phyloP scores from a whole-genome alignment of 1,140 invertebrate genomes.

The Zaprionus gabonicus region DNA sequence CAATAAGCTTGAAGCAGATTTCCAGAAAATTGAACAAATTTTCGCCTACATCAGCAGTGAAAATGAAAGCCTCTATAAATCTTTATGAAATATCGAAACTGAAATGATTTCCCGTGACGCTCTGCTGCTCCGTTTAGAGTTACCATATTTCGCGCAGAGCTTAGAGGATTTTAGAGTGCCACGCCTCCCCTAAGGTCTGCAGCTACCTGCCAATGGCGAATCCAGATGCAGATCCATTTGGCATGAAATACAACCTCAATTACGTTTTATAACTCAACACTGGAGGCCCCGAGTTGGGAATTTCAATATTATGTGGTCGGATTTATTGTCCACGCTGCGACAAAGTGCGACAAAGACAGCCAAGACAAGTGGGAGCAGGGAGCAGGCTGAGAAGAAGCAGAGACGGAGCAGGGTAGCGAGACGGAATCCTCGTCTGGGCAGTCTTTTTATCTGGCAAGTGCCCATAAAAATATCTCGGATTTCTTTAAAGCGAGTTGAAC shows the following conservation, averaged over 20 bases:
- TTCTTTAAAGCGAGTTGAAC: constrained; percentile 47
- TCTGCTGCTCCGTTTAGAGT: neutral
- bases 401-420: neutral
- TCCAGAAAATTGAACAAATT: neutral
- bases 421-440: constrained; percentile 28
- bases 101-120: constrained; percentile 3
- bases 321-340: constrained; percentile 70
- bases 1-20: neutral
- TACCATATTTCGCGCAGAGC: constrained; percentile 16
- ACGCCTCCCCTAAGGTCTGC: neutral
- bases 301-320: constrained; percentile 79
- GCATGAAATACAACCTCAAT: constrained; percentile 82
- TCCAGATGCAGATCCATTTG: constrained; percentile 51
- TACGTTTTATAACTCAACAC: constrained; percentile 81
- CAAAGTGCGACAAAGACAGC: constrained; percentile 55
- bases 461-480: constrained; percentile 56
- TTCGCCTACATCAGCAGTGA: neutral
- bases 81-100: constrained; percentile 24
- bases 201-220: constrained; percentile 32
- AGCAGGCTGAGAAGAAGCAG: constrained; percentile 18
- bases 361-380: constrained; percentile 41
- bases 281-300: constrained; percentile 49
- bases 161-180: constrained; percentile 23
- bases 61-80: constrained; percentile 5
- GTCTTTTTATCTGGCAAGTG: constrained; percentile 44